These are phyloP conservation scores for Thermophis baileyi DNA, from an alignment of 2,113 vertebrate genomes.

Conservation along the genomic window DNA sequence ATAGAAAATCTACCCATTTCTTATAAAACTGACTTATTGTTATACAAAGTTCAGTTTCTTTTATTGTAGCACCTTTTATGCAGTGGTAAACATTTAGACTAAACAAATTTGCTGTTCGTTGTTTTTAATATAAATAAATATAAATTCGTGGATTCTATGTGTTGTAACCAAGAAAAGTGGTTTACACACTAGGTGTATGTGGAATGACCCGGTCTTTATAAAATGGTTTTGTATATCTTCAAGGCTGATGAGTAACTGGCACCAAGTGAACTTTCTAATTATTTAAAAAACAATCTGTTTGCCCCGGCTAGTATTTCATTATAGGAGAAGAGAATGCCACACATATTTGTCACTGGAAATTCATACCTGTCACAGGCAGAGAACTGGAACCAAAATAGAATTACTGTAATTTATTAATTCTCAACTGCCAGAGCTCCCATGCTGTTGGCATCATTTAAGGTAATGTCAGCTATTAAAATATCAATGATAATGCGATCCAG, in stretches of 20 bases:
- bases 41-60: not conserved
- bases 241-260: not conserved
- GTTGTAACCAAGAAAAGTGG: not conserved
- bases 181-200: not conserved
- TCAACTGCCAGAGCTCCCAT: slow-evolving; percentile 41
- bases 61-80: not conserved
- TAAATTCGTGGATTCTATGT: not conserved
- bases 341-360: not conserved
- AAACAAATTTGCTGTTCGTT: not conserved
- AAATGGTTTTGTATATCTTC: not conserved
- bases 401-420: slow-evolving; percentile 45
- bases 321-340: not conserved
- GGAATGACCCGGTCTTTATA: not conserved
- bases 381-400: slow-evolving; percentile 54
- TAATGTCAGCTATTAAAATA: slow-evolving; percentile 15
- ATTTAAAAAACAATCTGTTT: not conserved
- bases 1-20: not conserved
- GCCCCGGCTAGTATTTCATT: not conserved
- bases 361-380: not conserved
- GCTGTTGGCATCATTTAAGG: slow-evolving; percentile 22
- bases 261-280: not conserved
- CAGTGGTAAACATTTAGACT: not conserved
- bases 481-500: slow-evolving; percentile 29
- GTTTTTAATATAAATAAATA: not conserved
- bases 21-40: not conserved